Evolutionary conservation across 2,113 vertebrate species (phyloP).

Genomic region (Picathartes gymnocephalus): DNA sequence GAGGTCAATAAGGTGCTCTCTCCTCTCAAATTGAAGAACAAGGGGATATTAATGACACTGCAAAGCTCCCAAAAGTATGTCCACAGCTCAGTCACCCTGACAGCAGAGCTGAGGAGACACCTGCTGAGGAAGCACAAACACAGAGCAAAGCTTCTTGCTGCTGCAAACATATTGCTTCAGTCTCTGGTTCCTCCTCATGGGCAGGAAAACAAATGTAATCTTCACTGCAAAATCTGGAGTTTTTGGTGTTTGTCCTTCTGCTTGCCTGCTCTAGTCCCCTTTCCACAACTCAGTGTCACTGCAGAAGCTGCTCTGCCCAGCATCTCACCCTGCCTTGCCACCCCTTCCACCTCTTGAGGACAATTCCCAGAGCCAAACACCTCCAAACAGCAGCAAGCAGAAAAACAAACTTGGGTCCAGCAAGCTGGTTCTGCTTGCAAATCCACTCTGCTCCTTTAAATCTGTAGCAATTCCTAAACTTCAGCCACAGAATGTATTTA

Average conservation of each 20-base stretch:
- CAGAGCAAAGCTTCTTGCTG: neutral
- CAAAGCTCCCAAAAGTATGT: neutral
- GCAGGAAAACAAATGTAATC: neutral
- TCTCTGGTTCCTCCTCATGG: neutral
- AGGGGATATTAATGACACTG: neutral
- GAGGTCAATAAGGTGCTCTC: neutral
- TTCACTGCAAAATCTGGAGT: neutral
- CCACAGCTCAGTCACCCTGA: fast-evolving
- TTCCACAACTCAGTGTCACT: neutral
- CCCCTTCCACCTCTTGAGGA: neutral
- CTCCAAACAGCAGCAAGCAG: neutral
- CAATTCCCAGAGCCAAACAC: neutral
- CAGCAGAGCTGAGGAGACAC: neutral
- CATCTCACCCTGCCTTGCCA: neutral
- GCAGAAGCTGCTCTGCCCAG: neutral
- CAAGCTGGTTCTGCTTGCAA: neutral
- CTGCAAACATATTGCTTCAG: neutral
- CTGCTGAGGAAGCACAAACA: neutral
- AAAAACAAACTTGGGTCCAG: neutral
- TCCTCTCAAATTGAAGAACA: neutral
- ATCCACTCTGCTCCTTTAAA: neutral
- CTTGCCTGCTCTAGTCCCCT: neutral
- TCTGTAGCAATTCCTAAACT: neutral
- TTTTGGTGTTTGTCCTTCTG: neutral
- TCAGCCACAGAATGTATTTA: neutral